Evolutionary conservation across 1,140 invertebrate genomes (phyloP), one percentile per base, ranked within the genome.

Genomic region (Temnothorax curvispinosus): DNA sequence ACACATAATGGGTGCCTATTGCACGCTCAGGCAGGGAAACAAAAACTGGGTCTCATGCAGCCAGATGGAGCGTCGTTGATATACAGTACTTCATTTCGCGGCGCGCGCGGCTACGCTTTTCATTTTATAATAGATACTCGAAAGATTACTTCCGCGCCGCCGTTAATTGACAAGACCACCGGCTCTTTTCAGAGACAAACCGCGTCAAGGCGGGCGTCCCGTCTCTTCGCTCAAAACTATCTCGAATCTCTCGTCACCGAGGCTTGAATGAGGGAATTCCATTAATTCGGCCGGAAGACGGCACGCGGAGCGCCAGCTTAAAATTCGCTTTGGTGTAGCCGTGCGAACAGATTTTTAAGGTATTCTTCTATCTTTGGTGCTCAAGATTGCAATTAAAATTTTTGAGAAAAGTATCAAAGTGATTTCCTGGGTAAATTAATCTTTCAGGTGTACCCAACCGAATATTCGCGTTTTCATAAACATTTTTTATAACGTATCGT

Each of bases 81-180:
- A 84, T 86, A 88, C 35, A 74, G 50, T 9, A 32, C 74, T 87
- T 89, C 85, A 84, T 89, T 85, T 89, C 75, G 89, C 80, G 54
- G 35, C 62, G 35, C 15, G 21, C 62, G 35, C 15, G 21, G 60
- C 76, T 56, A 32, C 56, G 62, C 77, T 89, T 88, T 87, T 75
- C 86, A 50, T 32, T 87, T 89, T 56, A 76, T 89, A 89, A 90
- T 87, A 86, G 80, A 90, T 90, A 90, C 86, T 85, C 85, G 71
- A 89, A 90, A 89, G 88, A 87, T 89, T 89, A 89, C 80, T 81
- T 67, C 54, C 60, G 60, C 78, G 78, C 74, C 64, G 38, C 74
- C 60, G 78, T 90, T 90, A 90, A 90, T 90, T 90, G 89, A 89
- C 85, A 85, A 87, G 62, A 44, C 85, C 85, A 38, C 71, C 60